Conservation (phyloP, 2,797 vertebrate species). For the Cygnus olor region DNA sequence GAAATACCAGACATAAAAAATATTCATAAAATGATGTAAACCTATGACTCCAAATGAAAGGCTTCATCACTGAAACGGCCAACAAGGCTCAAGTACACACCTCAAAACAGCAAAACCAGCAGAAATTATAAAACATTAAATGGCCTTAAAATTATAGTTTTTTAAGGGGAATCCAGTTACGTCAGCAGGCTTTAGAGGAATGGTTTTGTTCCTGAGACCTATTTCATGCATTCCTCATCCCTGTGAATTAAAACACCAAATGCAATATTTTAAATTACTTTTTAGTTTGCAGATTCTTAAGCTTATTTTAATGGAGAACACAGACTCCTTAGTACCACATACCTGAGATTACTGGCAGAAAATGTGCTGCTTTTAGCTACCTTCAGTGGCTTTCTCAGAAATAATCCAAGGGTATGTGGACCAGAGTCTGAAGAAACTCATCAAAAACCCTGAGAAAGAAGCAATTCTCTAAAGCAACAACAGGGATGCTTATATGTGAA, state of each 20-base stretch:
- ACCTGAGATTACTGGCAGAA: background rate
- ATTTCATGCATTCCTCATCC: background rate
- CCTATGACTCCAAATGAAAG: background rate
- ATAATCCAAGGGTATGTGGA: background rate
- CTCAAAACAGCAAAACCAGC: background rate
- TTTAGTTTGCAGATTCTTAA: background rate
- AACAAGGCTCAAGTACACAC: background rate
- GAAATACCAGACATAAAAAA: background rate
- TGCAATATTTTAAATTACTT: background rate
- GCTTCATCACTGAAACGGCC: background rate
- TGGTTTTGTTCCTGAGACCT: background rate
- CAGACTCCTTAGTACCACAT: background rate
- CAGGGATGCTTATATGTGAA: background rate
- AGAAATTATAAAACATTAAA: background rate
- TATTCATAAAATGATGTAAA: background rate
- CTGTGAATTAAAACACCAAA: conserved; percentile 1
- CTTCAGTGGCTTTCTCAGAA: background rate
- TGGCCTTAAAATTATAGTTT: background rate
- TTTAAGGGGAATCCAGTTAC: conserved; percentile 12
- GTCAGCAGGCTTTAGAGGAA: background rate
- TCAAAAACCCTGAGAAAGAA: background rate
- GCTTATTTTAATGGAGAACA: background rate
- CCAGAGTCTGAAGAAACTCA: background rate
- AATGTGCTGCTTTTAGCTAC: background rate
- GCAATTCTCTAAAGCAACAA: background rate